These are phyloP conservation scores for Parazoanthus darwini DNA, from an alignment of 92 coral and sea anemone genomes.

Conservation along the genomic window DNA sequence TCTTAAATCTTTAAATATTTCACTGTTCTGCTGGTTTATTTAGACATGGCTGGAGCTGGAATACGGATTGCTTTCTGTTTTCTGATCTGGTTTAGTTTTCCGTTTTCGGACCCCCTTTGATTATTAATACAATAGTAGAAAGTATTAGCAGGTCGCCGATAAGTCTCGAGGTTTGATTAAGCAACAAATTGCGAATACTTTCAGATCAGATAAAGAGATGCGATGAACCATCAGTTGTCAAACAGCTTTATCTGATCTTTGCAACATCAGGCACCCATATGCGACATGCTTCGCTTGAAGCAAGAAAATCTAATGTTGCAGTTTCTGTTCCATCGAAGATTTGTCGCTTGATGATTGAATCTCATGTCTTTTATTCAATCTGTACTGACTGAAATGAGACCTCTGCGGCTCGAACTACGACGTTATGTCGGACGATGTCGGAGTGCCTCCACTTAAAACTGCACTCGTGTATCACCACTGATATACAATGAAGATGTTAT, in stretches of 20 bases:
- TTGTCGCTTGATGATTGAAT: neutral
- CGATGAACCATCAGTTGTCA: neutral
- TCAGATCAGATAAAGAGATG: slow-evolving; percentile 8
- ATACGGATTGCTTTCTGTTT: neutral
- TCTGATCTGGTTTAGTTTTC: neutral
- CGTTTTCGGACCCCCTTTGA: neutral
- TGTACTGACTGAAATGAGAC: neutral
- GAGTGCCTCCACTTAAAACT: neutral
- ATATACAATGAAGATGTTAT: neutral
- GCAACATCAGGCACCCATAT: slow-evolving; percentile 1
- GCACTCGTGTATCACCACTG: neutral
- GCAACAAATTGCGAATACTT: neutral
- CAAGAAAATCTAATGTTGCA: neutral
- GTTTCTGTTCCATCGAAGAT: neutral
- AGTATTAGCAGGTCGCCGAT: neutral
- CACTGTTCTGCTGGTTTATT: neutral
- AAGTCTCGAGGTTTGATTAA: slow-evolving; percentile 2
- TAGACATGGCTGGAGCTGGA: neutral
- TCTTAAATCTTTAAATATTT: too few relatives aligned
- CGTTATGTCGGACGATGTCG: neutral
- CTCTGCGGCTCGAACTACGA: neutral
- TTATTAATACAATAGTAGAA: neutral
- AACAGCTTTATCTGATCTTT: neutral
- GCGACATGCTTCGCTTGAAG: neutral
- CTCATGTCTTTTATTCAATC: neutral